Percentiles rank a stretch among this genome's conserved stretches.
These are phyloP conservation scores for Epirrhoe alternata DNA, from an alignment of 2,888 invertebrate genomes.

Conservation along the genomic window DNA sequence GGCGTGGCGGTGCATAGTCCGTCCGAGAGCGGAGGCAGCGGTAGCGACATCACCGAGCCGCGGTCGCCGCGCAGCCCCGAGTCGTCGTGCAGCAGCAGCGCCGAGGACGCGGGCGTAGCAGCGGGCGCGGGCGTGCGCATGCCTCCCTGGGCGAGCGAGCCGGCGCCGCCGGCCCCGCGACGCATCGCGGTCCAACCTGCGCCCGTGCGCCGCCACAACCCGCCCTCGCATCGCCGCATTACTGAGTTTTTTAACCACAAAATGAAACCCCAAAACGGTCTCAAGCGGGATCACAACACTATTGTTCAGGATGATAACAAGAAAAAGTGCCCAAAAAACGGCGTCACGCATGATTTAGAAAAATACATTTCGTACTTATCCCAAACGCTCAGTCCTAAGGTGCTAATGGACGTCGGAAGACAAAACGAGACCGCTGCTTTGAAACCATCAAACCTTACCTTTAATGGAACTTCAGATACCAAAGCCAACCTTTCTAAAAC, in stretches of 20 bases:
- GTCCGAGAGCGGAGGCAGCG: conserved; percentile 89
- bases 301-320: conserved; percentile 68
- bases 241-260: conserved; percentile 94
- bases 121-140: conserved; percentile 72
- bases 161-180: conserved; percentile 77
- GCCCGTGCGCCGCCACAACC: conserved; percentile 66
- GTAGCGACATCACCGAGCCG: conserved; percentile 95
- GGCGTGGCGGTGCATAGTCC: conserved; percentile 93
- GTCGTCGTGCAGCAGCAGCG: conserved; percentile 80
- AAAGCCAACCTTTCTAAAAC: conserved; percentile 65
- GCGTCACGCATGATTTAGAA: conserved; percentile 77
- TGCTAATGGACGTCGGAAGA: conserved; percentile 74
- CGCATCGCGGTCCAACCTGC: conserved; percentile 74
- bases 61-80: conserved; percentile 93
- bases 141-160: conserved; percentile 81
- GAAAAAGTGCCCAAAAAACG: conserved; percentile 78
- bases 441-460: conserved; percentile 50
- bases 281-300: conserved; percentile 74
- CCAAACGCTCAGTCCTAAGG: conserved; percentile 79
- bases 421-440: conserved; percentile 59
- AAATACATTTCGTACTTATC: conserved; percentile 81
- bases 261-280: conserved; percentile 88
- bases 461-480: conserved; percentile 53
- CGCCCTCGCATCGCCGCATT: conserved; percentile 90
- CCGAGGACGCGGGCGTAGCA: conserved; percentile 70